Base-by-base conservation (phyloP, 2,113 vertebrate species). In the Vicugna pacos region DNA sequence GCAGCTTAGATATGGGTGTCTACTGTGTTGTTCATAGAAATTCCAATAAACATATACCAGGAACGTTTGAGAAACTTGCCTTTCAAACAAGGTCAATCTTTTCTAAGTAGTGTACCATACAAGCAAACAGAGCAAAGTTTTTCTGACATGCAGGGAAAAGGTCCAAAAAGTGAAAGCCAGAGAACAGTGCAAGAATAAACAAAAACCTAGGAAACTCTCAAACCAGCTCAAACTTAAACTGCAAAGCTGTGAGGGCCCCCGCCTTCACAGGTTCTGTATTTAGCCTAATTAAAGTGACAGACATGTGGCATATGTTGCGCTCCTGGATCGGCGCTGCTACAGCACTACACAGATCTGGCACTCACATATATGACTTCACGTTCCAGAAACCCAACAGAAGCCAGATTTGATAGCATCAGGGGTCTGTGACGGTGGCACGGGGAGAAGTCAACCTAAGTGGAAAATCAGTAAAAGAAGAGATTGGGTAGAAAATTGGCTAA, bases 361-460 rank as follows among this genome's bases (percentile, higher is more conserved):
- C 28, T 52, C 46, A 42, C 20, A 24, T 42, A 32, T 46, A 85
- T 84, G 69, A 48, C 42, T 84, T 81, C 52, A 24, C 14, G 79
- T 96, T 94, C 70, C 86, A 96, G 95, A 80, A 95, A 89, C 52
- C 70, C 89, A 92, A 56, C 58, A 96, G 92, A 93, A 94, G 28
- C 30, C 73, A 96, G 94, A 91, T 77, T 94, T 83, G 75, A 92
- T 17, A 91, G 83, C 30, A 81, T 54, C 62, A 91, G 46, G 50
- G 35, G 8, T 16, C 13, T 0, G 19, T 80, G 75, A 79, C 26
- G 17, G 0, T 0, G 20, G 5, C 35, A 42, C 87, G n/a, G 72
- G 32, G 19, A 28, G 54, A 93, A 79, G 64, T 22, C 30, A 76
- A 89, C 42, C 9, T 86, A n/a, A 77, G n/a, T 19, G 17, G 90